Percentiles rank a stretch among this genome's conserved stretches.
Evolutionary conservation across 2,797 vertebrate species (phyloP).

Genomic region (Gobio occitaniae): DNA sequence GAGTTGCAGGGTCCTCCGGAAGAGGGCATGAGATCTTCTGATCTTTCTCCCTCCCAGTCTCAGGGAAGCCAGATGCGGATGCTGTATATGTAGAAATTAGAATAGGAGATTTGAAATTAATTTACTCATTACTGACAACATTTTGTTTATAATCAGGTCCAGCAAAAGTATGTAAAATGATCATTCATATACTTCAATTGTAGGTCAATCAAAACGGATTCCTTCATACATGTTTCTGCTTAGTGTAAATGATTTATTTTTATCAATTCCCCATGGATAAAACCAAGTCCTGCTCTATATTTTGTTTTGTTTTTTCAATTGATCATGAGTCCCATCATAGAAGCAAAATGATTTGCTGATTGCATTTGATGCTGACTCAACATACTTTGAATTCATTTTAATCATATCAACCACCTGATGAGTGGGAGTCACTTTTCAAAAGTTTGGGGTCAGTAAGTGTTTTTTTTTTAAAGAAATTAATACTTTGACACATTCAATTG

Average conservation of each 20-base stretch:
- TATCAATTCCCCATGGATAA: too few relatives aligned
- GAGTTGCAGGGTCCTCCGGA: slow-evolving; percentile 65
- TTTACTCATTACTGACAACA: background rate
- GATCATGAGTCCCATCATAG: background rate
- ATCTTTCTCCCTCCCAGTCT: slow-evolving; percentile 55
- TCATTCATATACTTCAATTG: background rate
- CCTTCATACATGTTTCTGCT: background rate
- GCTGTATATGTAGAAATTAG: background rate
- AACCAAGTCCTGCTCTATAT: too few relatives aligned
- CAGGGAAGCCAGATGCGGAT: background rate
- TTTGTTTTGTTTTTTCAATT: too few relatives aligned
- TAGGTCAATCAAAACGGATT: background rate
- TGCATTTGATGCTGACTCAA: background rate
- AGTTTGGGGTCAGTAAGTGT: background rate
- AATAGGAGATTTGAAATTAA: too few relatives aligned
- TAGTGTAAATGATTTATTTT: too few relatives aligned
- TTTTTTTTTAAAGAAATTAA: background rate
- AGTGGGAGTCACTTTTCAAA: background rate
- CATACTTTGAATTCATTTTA: background rate
- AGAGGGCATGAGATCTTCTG: slow-evolving; percentile 65
- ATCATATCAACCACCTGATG: background rate
- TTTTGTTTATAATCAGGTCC: background rate
- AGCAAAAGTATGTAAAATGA: background rate
- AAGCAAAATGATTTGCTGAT: background rate
- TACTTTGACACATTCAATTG: background rate